Base-by-base conservation (phyloP, 2,113 vertebrate species). In the Natator depressus region DNA sequence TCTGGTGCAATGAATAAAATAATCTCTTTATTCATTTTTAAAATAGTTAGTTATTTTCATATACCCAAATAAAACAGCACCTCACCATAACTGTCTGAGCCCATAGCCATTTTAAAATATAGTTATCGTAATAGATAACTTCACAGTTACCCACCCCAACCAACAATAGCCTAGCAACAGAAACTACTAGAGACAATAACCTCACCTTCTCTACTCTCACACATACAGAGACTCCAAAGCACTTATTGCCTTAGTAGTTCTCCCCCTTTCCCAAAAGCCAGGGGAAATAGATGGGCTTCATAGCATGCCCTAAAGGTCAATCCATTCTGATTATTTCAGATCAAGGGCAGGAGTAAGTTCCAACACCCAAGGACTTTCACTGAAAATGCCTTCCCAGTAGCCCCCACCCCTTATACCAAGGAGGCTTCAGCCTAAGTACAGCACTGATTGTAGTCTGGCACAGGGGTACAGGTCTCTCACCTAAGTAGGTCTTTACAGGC, bases 361-460 rank as follows among this genome's bases (percentile, higher is more conserved):
- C 91, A 54, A 92, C 85, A 85, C 50, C 47, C 89, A 93, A 93
- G 76, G 50, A 75, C 59, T 79, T 75, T 29, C 93, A 85, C 13
- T 82, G 76, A 91, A 95, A 93, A 94, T 20, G 59, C n/a, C 42
- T 95, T 87, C 91, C 93, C 47, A 90, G 91, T 29, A 90, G 83
- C 88, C 69, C n/a, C 65, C 69, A 5, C 55, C 79, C 75, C 82
- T 94, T 82, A 82, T 49, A 91, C 90, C 69, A 93, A 89, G 94
- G 95, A 89, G 82, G 90, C 81, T 93, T 84, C 62, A 96, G 95
- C 88, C 88, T 0, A 0, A 79, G 80, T 47, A 89, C 96, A 97
- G 94, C 69, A 90, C 51, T 62, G 55, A 85, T 20, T 85, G 51
- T 29, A 82, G 80, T 10, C 69, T 94, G 93, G 88, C 86, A 94